These are phyloP conservation scores for Dryobota labecula DNA, from an alignment of 2,888 invertebrate genomes.

Conservation along the genomic window DNA sequence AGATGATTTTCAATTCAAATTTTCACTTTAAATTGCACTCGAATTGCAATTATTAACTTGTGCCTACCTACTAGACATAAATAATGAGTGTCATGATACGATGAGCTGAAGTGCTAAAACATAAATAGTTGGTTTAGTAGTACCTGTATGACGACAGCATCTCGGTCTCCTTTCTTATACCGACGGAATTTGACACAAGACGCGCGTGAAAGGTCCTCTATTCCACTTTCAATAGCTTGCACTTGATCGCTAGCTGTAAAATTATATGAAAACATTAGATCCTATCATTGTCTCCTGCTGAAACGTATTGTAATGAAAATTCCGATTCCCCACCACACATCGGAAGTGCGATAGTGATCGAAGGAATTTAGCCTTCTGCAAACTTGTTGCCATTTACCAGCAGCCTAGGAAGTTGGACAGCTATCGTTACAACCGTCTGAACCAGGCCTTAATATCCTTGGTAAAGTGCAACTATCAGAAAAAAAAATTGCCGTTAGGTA, in stretches of 20 bases:
- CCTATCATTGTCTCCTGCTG: background rate
- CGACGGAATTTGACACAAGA: slow-evolving; percentile 89
- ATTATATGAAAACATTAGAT: slow-evolving; percentile 19
- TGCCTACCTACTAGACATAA: background rate
- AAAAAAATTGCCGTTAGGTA: background rate
- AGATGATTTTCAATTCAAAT: background rate
- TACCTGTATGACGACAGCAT: slow-evolving; percentile 89
- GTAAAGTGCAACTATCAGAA: too few relatives aligned
- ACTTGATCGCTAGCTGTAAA: slow-evolving; percentile 84
- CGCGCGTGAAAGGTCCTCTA: slow-evolving; percentile 84
- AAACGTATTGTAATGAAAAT: background rate
- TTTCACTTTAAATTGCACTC: background rate
- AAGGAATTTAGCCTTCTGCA: background rate
- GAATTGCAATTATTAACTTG: background rate
- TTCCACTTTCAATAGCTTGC: slow-evolving; percentile 85
- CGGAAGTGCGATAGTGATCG: background rate
- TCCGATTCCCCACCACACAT: background rate
- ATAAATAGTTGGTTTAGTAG: background rate
- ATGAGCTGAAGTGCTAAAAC: background rate
- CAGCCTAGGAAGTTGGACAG: background rate
- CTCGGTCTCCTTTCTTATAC: slow-evolving; percentile 84
- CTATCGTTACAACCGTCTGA: background rate
- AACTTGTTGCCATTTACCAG: background rate
- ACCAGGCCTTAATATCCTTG: background rate
- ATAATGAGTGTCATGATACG: background rate